Percentiles rank a stretch among this genome's conserved stretches.
Conservation (phyloP, 2,797 vertebrate genomes). For the Amblyopsis hoosieri region DNA sequence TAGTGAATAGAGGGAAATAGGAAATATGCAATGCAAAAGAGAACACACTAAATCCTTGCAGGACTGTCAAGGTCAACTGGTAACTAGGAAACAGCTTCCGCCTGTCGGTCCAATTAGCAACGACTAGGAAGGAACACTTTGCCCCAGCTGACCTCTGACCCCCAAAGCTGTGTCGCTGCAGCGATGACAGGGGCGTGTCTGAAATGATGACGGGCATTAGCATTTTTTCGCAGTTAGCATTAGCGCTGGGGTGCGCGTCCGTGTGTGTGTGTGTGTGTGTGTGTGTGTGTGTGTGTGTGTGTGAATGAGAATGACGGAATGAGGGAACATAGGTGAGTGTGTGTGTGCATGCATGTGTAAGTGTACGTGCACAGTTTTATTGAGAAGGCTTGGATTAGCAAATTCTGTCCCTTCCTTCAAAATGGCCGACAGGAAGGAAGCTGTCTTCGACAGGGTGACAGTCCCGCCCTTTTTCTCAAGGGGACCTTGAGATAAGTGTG, state of each 20-base stretch:
- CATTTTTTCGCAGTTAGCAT: constrained; percentile 76
- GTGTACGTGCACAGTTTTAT: constrained; percentile 25
- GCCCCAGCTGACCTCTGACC: constrained; percentile 63
- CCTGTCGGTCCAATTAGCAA: constrained; percentile 76
- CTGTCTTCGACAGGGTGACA: constrained; percentile 71
- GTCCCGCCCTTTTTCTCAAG: constrained; percentile 76
- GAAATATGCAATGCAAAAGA: constrained; percentile 15
- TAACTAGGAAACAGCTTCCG: constrained; percentile 63
- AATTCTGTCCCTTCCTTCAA: constrained; percentile 71
- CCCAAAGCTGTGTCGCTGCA: constrained; percentile 71
- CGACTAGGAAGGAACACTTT: constrained; percentile 71
- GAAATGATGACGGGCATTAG: constrained; percentile 78
- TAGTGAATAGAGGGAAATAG: neutral
- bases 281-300: constrained; percentile 45
- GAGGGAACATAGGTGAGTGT: constrained; percentile 12
- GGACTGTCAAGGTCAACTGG: constrained; percentile 69
- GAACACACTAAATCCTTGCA: constrained; percentile 48
- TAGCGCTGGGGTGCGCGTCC: constrained; percentile 56
- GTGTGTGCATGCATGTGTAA: constrained; percentile 32
- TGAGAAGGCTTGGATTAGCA: constrained; percentile 74
- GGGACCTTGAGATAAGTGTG: constrained; percentile 77
- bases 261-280: constrained; percentile 33
- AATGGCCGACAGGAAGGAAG: constrained; percentile 77
- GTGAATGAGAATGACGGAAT: constrained; percentile 8
- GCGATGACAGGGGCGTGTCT: constrained; percentile 69